Conservation (phyloP, 2,113 vertebrate species). For the Galbula dea region DNA sequence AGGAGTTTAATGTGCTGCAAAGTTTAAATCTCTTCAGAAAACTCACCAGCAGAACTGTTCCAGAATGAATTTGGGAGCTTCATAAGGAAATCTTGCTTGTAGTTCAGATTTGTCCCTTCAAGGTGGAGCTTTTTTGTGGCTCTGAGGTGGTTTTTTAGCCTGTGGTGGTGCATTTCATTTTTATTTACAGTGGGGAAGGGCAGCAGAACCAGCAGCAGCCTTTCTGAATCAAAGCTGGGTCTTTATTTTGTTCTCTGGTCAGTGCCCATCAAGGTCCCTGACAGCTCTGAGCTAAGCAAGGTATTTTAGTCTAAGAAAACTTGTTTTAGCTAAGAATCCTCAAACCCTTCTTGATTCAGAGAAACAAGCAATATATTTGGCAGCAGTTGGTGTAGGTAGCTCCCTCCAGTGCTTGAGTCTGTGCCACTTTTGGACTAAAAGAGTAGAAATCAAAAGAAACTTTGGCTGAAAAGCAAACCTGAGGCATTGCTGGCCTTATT, state of each 20-base stretch:
- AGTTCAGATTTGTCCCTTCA: not conserved
- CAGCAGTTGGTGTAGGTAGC: not conserved
- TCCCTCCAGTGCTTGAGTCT: not conserved
- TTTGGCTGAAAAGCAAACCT: not conserved
- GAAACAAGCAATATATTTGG: not conserved
- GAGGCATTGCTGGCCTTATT: not conserved
- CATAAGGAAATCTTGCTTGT: not conserved
- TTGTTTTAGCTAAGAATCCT: not conserved
- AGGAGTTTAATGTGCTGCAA: not conserved
- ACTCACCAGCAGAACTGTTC: fast-evolving
- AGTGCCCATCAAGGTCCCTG: not conserved
- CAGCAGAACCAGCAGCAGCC: not conserved
- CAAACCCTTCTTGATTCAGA: not conserved
- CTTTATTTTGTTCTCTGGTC: not conserved
- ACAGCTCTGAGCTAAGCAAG: not conserved
- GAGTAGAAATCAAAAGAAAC: not conserved
- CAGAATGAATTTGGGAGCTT: not conserved
- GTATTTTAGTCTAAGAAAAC: not conserved
- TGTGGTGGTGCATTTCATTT: not conserved
- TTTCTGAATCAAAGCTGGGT: not conserved
- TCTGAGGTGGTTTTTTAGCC: not conserved
- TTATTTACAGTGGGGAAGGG: not conserved
- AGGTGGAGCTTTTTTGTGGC: not conserved
- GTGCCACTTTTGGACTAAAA: not conserved
- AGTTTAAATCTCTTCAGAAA: not conserved